Conservation (phyloP, 2,113 vertebrate genomes). For the Arenaria interpres region DNA sequence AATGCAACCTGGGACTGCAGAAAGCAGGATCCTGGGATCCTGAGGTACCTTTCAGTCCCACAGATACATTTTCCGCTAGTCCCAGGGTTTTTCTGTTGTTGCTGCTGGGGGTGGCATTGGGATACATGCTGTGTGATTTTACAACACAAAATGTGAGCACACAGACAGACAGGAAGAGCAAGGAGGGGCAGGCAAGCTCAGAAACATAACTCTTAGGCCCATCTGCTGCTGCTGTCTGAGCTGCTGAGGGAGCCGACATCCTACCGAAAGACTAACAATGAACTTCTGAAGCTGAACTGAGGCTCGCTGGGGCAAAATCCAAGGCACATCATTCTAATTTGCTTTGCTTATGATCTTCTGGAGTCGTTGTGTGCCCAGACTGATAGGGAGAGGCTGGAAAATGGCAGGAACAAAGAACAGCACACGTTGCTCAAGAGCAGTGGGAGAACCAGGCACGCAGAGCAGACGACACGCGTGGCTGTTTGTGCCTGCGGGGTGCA, state of each 20-base stretch:
- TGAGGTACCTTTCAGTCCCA: slow-evolving; percentile 40
- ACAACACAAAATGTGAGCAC: slow-evolving; percentile 15
- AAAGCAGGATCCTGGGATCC: slow-evolving; percentile 68
- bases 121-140: slow-evolving; percentile 53
- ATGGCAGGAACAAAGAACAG: not conserved
- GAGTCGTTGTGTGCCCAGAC: not conserved
- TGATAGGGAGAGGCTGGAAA: not conserved
- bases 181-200: slow-evolving; percentile 12
- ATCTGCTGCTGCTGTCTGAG: slow-evolving; percentile 62
- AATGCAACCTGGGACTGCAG: slow-evolving; percentile 72
- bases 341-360: slow-evolving; percentile 1
- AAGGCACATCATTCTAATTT: slow-evolving; percentile 10
- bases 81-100: slow-evolving; percentile 34
- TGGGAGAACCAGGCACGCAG: not conserved
- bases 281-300: slow-evolving; percentile 33
- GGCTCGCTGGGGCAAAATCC: not conserved
- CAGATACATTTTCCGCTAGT: not conserved
- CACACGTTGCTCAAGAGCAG: fast-evolving
- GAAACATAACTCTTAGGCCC: slow-evolving; percentile 52
- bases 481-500: not conserved
- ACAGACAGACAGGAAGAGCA: not conserved
- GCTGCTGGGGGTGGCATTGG: not conserved
- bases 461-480: not conserved
- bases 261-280: slow-evolving; percentile 14
- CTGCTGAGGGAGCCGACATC: slow-evolving; percentile 35